Percentiles rank a stretch among this genome's conserved stretches.
Conservation (phyloP, 2,888 invertebrate genomes). For the Dromius quadrimaculatus region DNA sequence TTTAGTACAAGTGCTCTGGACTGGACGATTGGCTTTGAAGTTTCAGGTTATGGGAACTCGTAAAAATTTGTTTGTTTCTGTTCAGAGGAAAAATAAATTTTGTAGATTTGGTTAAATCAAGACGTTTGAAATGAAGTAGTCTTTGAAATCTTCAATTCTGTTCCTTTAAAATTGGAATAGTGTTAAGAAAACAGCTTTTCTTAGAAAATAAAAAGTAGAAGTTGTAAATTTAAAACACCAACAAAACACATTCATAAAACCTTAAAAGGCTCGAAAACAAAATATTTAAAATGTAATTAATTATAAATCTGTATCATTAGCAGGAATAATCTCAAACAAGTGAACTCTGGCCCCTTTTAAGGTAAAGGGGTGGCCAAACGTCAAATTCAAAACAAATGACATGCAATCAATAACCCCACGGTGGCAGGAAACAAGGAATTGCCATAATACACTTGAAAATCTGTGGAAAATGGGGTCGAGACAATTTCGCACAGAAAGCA, state of each 20-base stretch:
- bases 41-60: constrained; percentile 30
- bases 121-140: neutral
- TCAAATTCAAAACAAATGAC: constrained; percentile 47
- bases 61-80: constrained; percentile 36
- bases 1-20: constrained; percentile 6
- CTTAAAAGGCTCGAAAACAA: constrained; percentile 22
- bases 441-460: constrained; percentile 42
- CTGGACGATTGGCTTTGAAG: constrained; percentile 1
- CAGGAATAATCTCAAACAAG: constrained; percentile 40
- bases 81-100: constrained; percentile 18
- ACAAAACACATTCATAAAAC: neutral
- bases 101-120: constrained; percentile 3
- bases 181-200: too few species aligned
- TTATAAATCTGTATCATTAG: constrained; percentile 40
- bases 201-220: too few species aligned
- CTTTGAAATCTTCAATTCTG: too few species aligned
- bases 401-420: constrained; percentile 44
- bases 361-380: constrained; percentile 17
- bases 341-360: neutral
- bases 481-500: constrained; percentile 33
- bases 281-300: constrained; percentile 12
- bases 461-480: constrained; percentile 6
- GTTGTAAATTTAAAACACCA: too few species aligned
- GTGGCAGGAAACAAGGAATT: constrained; percentile 50
- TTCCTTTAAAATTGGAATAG: too few species aligned